phyloP scores from a whole-genome alignment of 2,797 vertebrate species.

The Amblyopsis hoosieri region DNA sequence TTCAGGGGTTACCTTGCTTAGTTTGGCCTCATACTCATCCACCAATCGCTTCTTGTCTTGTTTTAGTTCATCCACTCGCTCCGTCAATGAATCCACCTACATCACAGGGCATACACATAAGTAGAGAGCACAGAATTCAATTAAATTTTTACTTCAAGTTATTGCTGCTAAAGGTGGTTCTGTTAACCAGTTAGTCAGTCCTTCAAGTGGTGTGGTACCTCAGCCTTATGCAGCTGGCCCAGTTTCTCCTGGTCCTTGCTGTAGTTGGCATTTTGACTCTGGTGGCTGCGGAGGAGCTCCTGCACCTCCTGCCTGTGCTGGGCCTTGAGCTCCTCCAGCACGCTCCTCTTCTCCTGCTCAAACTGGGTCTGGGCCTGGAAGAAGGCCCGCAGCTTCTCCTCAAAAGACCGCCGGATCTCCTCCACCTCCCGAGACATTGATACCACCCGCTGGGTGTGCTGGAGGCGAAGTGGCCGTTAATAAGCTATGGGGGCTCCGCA shows the following conservation, averaged over 20 bases:
- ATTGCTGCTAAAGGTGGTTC: no score
- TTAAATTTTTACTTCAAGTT: no score
- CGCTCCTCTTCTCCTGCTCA: constrained; percentile 90
- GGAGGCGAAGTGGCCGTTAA: constrained; percentile 24
- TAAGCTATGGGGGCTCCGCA: no score
- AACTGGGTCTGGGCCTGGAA: constrained; percentile 89
- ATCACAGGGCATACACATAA: constrained; percentile 3
- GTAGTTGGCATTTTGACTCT: constrained; percentile 89
- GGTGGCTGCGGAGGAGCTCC: constrained; percentile 89
- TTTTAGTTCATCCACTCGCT: constrained; percentile 88
- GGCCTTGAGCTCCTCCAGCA: constrained; percentile 87
- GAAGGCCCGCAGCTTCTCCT: constrained; percentile 91
- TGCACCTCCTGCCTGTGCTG: constrained; percentile 91
- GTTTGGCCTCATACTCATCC: constrained; percentile 94
- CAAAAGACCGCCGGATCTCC: constrained; percentile 95
- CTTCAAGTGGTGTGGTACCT: constrained; percentile 50
- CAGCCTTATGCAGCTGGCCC: constrained; percentile 84
- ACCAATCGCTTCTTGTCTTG: constrained; percentile 91
- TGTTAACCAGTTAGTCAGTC: neutral
- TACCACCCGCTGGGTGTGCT: constrained; percentile 94
- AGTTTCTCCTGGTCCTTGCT: constrained; percentile 91
- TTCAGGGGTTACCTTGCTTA: constrained; percentile 80
- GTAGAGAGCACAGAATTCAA: neutral
- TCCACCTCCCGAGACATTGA: constrained; percentile 97
- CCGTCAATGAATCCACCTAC: constrained; percentile 86